phyloP scores from a whole-genome alignment of 2,888 invertebrate genomes.

The Lithophane leautieri region DNA sequence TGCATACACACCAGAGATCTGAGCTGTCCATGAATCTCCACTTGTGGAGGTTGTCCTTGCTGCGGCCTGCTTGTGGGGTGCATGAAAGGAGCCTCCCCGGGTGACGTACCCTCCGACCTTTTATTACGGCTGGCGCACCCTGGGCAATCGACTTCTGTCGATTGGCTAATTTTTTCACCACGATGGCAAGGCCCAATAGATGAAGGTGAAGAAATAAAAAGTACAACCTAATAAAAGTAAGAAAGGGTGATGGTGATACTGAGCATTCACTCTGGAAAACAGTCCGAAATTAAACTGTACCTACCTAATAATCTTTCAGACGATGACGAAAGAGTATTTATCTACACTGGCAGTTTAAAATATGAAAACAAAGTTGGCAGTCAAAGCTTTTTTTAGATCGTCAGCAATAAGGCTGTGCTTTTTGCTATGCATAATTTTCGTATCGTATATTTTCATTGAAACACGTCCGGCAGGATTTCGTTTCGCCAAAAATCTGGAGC shows the following conservation, averaged over 20 bases:
- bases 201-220: background rate
- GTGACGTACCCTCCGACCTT: too few species aligned
- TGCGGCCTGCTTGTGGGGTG: too few species aligned
- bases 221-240: background rate
- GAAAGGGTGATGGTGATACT: background rate
- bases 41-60: too few species aligned
- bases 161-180: too few species aligned
- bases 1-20: too few species aligned
- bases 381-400: background rate
- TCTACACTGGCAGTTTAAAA: background rate
- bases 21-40: too few species aligned
- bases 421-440: conserved; percentile 26
- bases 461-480: conserved; percentile 40
- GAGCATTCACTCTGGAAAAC: background rate
- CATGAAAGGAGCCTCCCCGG: too few species aligned
- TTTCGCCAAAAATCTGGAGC: conserved; percentile 53
- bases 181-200: too few species aligned
- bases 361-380: background rate
- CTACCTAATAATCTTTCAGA: background rate
- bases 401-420: conserved; percentile 1
- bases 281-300: background rate
- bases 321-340: background rate
- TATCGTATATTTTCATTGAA: conserved; percentile 36
- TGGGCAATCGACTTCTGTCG: too few species aligned
- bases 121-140: too few species aligned